A percentile compares a stretch with the other conserved stretches of the same genome.
These are phyloP conservation scores for Muschampia staudingeri DNA, from an alignment of 2,888 invertebrate genomes.

Conservation along the genomic window DNA sequence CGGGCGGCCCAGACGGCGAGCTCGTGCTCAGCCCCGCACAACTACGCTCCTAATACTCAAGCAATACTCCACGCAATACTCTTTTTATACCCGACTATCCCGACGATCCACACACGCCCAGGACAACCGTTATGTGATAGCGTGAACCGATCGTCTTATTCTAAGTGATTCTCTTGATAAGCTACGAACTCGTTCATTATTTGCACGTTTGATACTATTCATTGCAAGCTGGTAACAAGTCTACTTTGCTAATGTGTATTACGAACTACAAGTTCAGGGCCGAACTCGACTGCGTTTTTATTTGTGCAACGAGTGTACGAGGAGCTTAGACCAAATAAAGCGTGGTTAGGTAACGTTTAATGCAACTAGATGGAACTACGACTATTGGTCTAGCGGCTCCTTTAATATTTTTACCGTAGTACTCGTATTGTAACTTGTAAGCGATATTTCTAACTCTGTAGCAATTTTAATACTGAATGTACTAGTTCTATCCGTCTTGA, in stretches of 20 bases:
- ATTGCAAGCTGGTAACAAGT: slow-evolving; percentile 44
- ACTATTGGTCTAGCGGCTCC: slow-evolving; percentile 35
- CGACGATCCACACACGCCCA: slow-evolving; percentile 74
- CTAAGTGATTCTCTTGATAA: slow-evolving; percentile 66
- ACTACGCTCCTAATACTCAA: slow-evolving; percentile 90
- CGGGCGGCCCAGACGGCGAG: slow-evolving; percentile 89
- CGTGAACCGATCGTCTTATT: slow-evolving; percentile 69
- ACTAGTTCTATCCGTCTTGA: slow-evolving; percentile 85
- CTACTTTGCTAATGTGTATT: slow-evolving; percentile 26
- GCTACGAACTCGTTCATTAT: slow-evolving; percentile 40
- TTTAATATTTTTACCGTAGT: slow-evolving; percentile 69
- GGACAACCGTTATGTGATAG: slow-evolving; percentile 77
- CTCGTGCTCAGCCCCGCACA: slow-evolving; percentile 93
- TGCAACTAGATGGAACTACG: slow-evolving; percentile 68
- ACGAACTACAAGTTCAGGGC: not conserved
- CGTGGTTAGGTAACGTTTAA: slow-evolving; percentile 64
- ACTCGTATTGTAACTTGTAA: slow-evolving; percentile 79
- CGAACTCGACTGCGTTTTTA: slow-evolving; percentile 48
- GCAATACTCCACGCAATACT: slow-evolving; percentile 83
- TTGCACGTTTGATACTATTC: slow-evolving; percentile 85
- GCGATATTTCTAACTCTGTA: slow-evolving; percentile 84
- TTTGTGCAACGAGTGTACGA: slow-evolving; percentile 60
- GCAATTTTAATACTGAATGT: slow-evolving; percentile 84
- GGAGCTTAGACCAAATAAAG: slow-evolving; percentile 54
- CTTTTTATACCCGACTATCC: slow-evolving; percentile 70